Evolutionary conservation across 2,888 invertebrate genomes (phyloP).

Genomic region (Macrophya annulata): DNA sequence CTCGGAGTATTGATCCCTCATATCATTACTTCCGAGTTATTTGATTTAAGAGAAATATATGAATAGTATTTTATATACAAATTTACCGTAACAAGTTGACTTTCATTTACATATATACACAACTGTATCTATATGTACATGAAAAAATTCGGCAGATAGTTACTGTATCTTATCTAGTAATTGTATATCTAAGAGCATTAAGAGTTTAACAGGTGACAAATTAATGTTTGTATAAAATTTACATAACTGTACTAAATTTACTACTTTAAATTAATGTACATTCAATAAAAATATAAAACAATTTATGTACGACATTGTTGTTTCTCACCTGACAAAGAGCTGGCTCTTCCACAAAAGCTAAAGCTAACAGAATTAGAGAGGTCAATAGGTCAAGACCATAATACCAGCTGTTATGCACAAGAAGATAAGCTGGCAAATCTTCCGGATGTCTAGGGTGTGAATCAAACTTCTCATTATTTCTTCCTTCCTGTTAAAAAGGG

Average conservation of each 20-base stretch:
- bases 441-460: slow-evolving; percentile 92
- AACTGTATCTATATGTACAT: not conserved
- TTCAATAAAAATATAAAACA: not conserved
- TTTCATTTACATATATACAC: not conserved
- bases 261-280: not conserved
- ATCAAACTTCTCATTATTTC: slow-evolving; percentile 95
- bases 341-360: slow-evolving; percentile 92
- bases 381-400: slow-evolving; percentile 90
- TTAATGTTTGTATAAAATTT: not conserved
- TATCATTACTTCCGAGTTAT: not conserved
- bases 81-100: not conserved
- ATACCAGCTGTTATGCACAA: slow-evolving; percentile 94
- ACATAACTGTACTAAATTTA: not conserved
- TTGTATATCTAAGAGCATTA: not conserved
- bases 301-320: not conserved
- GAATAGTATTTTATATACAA: not conserved
- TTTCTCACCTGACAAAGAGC: slow-evolving; percentile 85
- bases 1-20: not conserved
- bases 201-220: not conserved
- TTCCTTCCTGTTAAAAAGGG: slow-evolving; percentile 86
- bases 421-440: slow-evolving; percentile 91
- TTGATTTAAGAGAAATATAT: not conserved
- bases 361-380: slow-evolving; percentile 86
- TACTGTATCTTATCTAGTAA: slow-evolving; percentile 39
- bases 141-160: slow-evolving; percentile 15